Base-by-base conservation (phyloP, 2,113 vertebrate species). In the Cephalopholis sonnerati region DNA sequence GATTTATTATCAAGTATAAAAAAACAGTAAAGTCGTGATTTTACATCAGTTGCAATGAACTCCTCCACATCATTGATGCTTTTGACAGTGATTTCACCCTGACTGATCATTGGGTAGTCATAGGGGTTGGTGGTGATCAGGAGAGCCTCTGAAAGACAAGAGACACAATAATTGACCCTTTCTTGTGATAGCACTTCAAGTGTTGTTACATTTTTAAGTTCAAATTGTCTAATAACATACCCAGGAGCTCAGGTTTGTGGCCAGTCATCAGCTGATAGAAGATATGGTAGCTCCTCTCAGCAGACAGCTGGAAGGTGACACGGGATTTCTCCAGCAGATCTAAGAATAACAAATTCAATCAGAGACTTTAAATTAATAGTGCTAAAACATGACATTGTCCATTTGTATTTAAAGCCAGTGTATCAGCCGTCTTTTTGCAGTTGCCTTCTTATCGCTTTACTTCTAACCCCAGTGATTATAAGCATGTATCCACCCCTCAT, bases 241-340 rank as follows among this genome's bases (percentile, higher is more conserved):
- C 93, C 39, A 95, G 73, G 11, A 95, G 86, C 62, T 95, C 94
- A 71, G 94, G 92, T 69, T 95, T 94, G 71, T 95, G 93, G 55
- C 94, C 94, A 4, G 94, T 95, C 83, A 92, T 90, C 54, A 95
- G 89, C 91, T 95, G 95, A 76, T 95, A 95, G 92, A 95, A 95
- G 86, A 95, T 94, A 80, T 95, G 94, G 77, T 95, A 95, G 83
- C 94, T 95, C 24, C 94, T 95, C 85, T 95, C 94, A 87, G 94
- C 94, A 74, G 92, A 94, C 85, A 95, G 73, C 89, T 95, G 93
- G 82, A 91, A 94, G 55, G 91, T 93, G n/a, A 93, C 92, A 74
- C 91, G 90, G 0, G 91, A 93, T 71, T 93, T 93, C 67, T 95
- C 94, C 85, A 95, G 88, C 79, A 95, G 94, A 91, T 95, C 94